Base-by-base conservation (phyloP, 2,113 vertebrate genomes). In the Oriolus oriolus region DNA sequence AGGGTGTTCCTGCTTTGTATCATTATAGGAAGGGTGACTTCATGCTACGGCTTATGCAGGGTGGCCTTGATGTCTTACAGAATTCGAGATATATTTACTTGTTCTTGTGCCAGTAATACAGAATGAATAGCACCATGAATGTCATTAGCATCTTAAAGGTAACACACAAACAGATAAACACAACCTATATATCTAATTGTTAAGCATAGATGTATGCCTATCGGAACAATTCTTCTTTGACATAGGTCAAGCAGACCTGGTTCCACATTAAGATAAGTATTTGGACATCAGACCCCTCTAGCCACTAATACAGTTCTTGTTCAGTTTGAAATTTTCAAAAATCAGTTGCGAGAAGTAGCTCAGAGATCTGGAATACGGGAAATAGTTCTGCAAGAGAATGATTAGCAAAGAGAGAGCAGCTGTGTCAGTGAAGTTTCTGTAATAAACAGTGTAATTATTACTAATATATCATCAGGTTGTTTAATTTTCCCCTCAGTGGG, bases 21-120 rank as follows among this genome's bases (percentile, higher is more conserved):
- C 76, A 33, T 96, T 92, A 93, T 86, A 90, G 92, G 90, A 89
- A 84, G 57, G 64, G 44, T 95, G 94, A 96, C 84, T 71, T 97
- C 95, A 96, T 80, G 66, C 80, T 71, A 60, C 4, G 3, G 87
- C 85, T 73, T 92, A 92, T 65, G 56, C 74, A 89, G 91, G 42
- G 39, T 89, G 69, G 89, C 61, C 90, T 90, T 65, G 30, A 88
- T 75, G 17, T 23, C 73, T 87, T 69, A 69, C 1, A 42, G 78
- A 93, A 87, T 87, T 61, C 7, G 9, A 78, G 56, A 47, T n/a
- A 59, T 22, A 31, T 79, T 87, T 95, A 86, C 35, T 95, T 78
- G 49, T 39, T 91, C 69, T 44, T 70, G 27, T 63, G 37, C 65
- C 77, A 91, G n/a, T 35, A 80, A 87, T 33, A 86, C 0, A 73